These are phyloP conservation scores for Syrmaticus mikado DNA, from an alignment of 2,113 vertebrate species.

Conservation along the genomic window DNA sequence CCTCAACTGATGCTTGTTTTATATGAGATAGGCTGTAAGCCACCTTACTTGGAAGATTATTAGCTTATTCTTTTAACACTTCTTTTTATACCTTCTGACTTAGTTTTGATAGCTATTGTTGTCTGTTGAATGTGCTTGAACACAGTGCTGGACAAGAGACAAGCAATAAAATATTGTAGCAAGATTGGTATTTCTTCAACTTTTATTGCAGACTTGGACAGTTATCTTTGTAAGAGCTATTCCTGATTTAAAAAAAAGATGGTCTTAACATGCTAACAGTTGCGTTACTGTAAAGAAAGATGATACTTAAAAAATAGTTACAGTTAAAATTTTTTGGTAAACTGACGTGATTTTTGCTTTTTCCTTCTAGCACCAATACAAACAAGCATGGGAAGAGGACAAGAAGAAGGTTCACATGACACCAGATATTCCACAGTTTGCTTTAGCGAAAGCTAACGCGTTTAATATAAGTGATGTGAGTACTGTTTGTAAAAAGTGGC, in stretches of 20 bases:
- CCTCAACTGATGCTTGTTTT: background rate
- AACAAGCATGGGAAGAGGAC: constrained; percentile 91
- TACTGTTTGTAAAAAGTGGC: background rate
- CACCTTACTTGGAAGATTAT: too few species aligned
- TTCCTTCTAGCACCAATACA: constrained; percentile 84
- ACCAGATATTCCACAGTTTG: constrained; percentile 90
- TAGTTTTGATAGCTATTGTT: background rate
- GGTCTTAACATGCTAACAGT: background rate
- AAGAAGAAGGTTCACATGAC: constrained; percentile 91
- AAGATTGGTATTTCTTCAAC: background rate
- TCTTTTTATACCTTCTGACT: too few species aligned
- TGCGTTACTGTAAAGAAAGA: background rate
- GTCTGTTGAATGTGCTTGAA: background rate
- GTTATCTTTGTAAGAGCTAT: background rate
- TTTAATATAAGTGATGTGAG: constrained; percentile 91
- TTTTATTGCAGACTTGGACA: background rate
- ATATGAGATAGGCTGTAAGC: background rate
- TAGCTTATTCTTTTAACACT: too few species aligned
- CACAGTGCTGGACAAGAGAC: background rate
- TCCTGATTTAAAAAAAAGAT: background rate
- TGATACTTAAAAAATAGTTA: background rate
- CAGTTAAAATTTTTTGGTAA: background rate
- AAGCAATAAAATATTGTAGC: background rate
- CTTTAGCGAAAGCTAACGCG: constrained; percentile 91
- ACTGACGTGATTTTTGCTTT: background rate